These are phyloP conservation scores for Platycercus adscitus DNA, from an alignment of 2,113 vertebrate genomes.

Conservation along the genomic window DNA sequence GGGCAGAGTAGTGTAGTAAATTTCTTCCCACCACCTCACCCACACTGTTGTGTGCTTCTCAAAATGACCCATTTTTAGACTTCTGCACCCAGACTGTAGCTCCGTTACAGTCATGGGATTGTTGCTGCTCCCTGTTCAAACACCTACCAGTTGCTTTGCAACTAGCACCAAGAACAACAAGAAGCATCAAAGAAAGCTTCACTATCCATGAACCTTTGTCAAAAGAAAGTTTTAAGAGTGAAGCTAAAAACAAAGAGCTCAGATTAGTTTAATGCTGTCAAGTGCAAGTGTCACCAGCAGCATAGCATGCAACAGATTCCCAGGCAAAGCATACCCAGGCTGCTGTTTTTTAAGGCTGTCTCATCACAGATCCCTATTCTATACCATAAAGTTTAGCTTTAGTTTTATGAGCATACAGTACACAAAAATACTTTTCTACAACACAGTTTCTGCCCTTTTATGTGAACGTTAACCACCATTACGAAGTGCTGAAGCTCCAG, in stretches of 20 bases:
- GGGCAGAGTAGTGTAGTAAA: neutral
- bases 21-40: neutral
- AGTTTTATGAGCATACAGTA: neutral
- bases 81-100: too few species aligned
- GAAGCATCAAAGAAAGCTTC: neutral
- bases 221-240: neutral
- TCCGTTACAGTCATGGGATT: fast-evolving
- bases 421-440: neutral
- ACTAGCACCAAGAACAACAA: neutral
- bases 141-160: neutral
- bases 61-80: neutral
- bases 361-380: neutral
- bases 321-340: neutral
- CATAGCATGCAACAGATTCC: neutral
- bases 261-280: neutral
- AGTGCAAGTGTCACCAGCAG: neutral
- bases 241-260: neutral
- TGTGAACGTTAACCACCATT: neutral
- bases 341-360: neutral
- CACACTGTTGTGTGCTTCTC: neutral
- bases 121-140: neutral
- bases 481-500: neutral
- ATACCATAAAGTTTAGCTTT: neutral
- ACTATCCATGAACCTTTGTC: neutral
- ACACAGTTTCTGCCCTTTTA: neutral